These are phyloP conservation scores for Agriopis leucophaearia DNA, from an alignment of 2,888 invertebrate species.

Conservation along the genomic window DNA sequence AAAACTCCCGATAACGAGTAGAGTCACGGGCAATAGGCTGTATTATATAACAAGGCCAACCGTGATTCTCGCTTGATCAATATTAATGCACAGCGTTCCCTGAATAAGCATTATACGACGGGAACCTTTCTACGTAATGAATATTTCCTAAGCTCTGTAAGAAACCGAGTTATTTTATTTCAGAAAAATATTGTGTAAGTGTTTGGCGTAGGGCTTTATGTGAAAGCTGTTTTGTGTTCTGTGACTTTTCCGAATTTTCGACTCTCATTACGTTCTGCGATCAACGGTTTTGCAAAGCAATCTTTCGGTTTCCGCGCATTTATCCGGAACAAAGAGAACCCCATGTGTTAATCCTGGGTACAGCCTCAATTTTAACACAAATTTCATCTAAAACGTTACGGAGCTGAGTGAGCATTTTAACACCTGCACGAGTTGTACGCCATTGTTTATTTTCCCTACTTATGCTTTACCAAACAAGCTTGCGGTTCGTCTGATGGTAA, in stretches of 20 bases:
- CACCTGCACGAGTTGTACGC: no score
- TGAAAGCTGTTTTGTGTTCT: slow-evolving; percentile 42
- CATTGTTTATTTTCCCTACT: no score
- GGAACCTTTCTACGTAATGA: slow-evolving; percentile 68
- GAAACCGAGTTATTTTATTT: slow-evolving; percentile 57
- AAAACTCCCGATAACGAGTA: slow-evolving; percentile 11
- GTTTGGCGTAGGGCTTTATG: slow-evolving; percentile 37
- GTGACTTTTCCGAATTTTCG: slow-evolving; percentile 25
- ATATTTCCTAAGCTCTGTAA: slow-evolving; percentile 58
- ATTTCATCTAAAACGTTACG: slow-evolving; percentile 34
- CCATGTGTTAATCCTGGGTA: slow-evolving; percentile 27
- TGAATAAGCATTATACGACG: slow-evolving; percentile 57
- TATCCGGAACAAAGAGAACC: neutral
- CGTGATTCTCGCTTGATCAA: slow-evolving; percentile 60
- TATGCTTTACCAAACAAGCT: no score
- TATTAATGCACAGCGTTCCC: slow-evolving; percentile 59
- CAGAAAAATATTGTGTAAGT: slow-evolving; percentile 45
- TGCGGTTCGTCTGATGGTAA: no score
- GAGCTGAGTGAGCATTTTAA: slow-evolving; percentile 4
- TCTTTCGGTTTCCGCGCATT: neutral
- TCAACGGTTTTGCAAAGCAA: neutral
- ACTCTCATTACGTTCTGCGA: slow-evolving; percentile 3
- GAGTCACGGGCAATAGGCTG: slow-evolving; percentile 31
- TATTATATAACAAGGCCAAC: slow-evolving; percentile 52
- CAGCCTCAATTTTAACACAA: slow-evolving; percentile 39